Evolutionary conservation across 2,113 vertebrate genomes (phyloP).

Genomic region (Ovibos moschatus): DNA sequence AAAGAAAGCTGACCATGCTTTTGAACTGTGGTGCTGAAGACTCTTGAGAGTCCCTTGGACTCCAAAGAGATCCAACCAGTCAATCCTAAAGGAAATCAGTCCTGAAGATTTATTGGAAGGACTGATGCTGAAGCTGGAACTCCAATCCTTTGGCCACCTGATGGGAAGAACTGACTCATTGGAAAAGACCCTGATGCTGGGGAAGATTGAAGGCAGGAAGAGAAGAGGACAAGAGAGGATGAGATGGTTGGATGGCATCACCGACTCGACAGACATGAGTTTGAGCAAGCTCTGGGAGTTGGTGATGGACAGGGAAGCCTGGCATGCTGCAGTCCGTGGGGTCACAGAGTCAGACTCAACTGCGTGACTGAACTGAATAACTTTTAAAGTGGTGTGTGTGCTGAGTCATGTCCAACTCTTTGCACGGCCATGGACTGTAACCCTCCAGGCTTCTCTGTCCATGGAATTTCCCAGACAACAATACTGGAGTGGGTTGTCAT

Average conservation of each 20-base stretch:
- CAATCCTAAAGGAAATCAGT: background rate
- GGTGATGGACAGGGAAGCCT: background rate
- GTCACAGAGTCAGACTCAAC: background rate
- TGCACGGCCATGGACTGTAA: background rate
- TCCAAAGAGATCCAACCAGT: background rate
- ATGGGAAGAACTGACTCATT: background rate
- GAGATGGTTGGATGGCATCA: background rate
- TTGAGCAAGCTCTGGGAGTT: background rate
- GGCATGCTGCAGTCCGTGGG: accelerated
- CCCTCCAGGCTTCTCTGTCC: background rate
- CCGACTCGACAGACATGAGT: accelerated
- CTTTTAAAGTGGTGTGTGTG: background rate
- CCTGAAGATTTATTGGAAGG: background rate
- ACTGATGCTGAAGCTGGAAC: background rate
- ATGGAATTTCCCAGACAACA: background rate
- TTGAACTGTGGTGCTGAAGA: background rate
- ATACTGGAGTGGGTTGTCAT: background rate
- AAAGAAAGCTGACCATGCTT: background rate
- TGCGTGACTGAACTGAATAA: background rate
- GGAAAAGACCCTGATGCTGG: background rate
- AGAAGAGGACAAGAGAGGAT: background rate
- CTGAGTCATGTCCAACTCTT: background rate
- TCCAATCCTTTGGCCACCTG: background rate
- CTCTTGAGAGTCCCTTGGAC: background rate
- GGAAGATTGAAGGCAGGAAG: background rate